Base-by-base conservation (phyloP, 2,113 vertebrate species). In the Pollachius pollachius region DNA sequence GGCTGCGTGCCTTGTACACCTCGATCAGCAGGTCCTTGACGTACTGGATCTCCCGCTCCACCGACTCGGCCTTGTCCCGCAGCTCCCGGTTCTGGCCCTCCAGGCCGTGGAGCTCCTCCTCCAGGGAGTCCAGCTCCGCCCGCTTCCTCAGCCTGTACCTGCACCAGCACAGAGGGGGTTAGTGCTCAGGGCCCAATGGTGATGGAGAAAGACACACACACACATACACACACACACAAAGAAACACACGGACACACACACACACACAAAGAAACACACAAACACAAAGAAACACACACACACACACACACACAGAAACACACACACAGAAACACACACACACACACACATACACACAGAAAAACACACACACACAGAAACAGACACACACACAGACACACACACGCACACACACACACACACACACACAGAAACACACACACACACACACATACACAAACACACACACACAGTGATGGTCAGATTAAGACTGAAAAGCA, bases 1-100 rank as follows among this genome's bases (percentile, higher is more conserved):
- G 95, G 85, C 95, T 97, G 52, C 95, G 94, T 18, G 95, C 95
- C 86, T 97, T 97, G 87, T 97, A 97, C 77, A 97, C 95, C 84
- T 97, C 95, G 19, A 97, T 97, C 70, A 97, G 94, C 73, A 97
- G 88, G 78, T 97, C 95, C 85, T 97, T 97, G 71, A 97, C 95
- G 3, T 97, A 97, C 84, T 96, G 95, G 89, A 97, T 96, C 82
- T 97, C 95, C 57, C 95, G 88, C 82, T 97, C 95, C 82, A 97
- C 94, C 0, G 95, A 97, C 84, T 96, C 95, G 0, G 95, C 95
- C 89, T 96, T 94, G 89, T 97, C 94, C 41, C 94, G 87, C 56
- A 97, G 92, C 84, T 96, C 94, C 6, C 95, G 91, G 87, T 97
- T 97, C 77, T 93, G 91, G 0, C 94, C 94, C 85, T 97, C 95